phyloP scores from a whole-genome alignment of 2,888 invertebrate species.

The Eumacrocentrus americanus region DNA sequence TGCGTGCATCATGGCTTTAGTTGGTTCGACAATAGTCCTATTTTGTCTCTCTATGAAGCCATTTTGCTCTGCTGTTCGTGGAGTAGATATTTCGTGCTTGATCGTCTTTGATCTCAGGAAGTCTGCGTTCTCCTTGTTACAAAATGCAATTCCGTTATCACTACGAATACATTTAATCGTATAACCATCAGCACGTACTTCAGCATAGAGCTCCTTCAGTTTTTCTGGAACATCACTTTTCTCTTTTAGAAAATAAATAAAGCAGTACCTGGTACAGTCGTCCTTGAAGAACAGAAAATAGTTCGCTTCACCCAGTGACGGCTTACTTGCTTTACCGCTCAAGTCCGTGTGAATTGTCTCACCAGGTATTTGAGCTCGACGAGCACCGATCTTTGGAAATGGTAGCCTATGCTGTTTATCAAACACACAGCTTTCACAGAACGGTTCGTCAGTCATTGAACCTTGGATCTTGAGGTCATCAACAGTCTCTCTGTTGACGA shows the following conservation, averaged over 20 bases:
- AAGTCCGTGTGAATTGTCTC: constrained; percentile 25
- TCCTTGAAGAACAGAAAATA: constrained; percentile 23
- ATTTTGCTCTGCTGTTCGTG: constrained; percentile 26
- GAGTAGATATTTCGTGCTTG: constrained; percentile 22
- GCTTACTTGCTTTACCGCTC: constrained; percentile 10
- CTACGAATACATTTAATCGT: constrained; percentile 5
- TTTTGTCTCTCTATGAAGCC: constrained; percentile 22
- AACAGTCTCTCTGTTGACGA: constrained; percentile 1
- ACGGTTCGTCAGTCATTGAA: neutral
- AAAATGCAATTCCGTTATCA: constrained; percentile 19
- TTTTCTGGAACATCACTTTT: constrained; percentile 13
- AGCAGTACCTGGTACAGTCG: constrained; percentile 24
- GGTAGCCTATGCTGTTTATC: constrained; percentile 15
- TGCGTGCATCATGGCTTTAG: constrained; percentile 21
- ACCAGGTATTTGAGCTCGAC: constrained; percentile 10
- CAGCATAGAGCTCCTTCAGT: constrained; percentile 18
- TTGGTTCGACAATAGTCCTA: constrained; percentile 17
- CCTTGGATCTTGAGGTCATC: constrained; percentile 20
- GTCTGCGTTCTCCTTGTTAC: constrained; percentile 2
- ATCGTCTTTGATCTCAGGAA: constrained; percentile 17
- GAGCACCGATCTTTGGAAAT: constrained; percentile 11
- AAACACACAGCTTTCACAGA: constrained; percentile 10
- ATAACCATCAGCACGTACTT: constrained; percentile 24
- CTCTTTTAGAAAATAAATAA: constrained; percentile 15
- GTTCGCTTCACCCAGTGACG: constrained; percentile 24